These are phyloP conservation scores for Venturia canescens DNA, from an alignment of 1,140 invertebrate genomes.

Conservation along the genomic window DNA sequence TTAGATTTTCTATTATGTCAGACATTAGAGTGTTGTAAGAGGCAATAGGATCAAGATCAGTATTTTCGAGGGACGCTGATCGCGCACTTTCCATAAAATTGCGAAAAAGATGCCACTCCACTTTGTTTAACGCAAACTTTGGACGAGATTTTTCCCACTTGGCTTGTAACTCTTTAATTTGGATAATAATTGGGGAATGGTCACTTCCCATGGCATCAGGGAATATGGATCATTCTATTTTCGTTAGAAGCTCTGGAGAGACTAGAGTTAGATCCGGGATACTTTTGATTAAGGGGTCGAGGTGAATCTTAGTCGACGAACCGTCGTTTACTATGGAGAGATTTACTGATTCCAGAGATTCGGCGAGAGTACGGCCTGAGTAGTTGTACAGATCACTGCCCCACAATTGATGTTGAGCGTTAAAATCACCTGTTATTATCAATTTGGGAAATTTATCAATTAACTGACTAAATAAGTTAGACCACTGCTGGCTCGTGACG, in stretches of 20 bases:
- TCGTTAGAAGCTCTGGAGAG: neutral
- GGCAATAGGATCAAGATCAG: too few species aligned
- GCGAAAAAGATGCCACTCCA: too few species aligned
- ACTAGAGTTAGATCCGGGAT: conserved; percentile 1
- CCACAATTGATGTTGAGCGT: neutral
- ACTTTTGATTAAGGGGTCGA: neutral
- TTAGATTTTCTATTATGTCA: neutral
- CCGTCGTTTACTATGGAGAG: neutral
- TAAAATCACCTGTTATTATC: neutral
- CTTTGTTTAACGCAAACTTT: too few species aligned
- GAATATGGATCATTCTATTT: neutral
- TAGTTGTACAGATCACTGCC: neutral
- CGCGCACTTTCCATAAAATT: too few species aligned
- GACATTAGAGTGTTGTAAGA: too few species aligned
- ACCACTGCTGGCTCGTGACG: neutral
- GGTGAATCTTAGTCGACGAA: neutral
- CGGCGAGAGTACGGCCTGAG: neutral
- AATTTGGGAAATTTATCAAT: neutral
- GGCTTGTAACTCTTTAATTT: neutral
- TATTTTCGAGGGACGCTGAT: too few species aligned
- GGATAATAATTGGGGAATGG: neutral
- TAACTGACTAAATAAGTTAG: neutral
- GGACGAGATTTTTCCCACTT: too few species aligned
- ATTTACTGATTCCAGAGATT: neutral
- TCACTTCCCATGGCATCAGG: neutral